Conservation (phyloP, 2,113 vertebrate species). For the Cavia aperea region DNA sequence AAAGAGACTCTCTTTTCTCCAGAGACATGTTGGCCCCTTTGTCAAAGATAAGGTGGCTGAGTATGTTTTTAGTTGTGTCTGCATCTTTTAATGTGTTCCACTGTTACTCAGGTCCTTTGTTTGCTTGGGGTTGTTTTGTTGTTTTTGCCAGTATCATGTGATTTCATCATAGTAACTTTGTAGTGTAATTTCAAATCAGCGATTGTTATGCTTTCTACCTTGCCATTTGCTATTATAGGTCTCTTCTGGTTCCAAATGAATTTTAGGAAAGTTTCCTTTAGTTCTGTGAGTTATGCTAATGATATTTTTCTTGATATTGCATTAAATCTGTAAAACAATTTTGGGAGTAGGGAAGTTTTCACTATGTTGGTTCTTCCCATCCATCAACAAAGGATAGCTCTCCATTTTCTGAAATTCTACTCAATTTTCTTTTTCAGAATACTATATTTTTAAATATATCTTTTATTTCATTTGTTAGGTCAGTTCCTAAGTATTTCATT, state of each 20-base stretch:
- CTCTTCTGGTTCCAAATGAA: not conserved
- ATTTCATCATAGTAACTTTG: not conserved
- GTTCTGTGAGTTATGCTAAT: not conserved
- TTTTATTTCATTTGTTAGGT: no score
- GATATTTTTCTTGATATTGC: not conserved
- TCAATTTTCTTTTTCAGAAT: no score
- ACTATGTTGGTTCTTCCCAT: not conserved
- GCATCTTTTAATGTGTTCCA: not conserved
- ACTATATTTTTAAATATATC: no score
- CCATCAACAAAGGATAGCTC: not conserved
- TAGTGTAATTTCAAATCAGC: not conserved
- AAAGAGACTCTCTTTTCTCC: not conserved
- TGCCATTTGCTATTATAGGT: not conserved
- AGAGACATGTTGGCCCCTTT: not conserved
- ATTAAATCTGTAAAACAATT: not conserved
- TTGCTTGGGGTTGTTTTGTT: no score
- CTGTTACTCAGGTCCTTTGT: not conserved
- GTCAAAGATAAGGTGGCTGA: not conserved
- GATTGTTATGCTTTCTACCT: not conserved
- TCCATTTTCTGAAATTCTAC: no score
- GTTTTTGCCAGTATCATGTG: not conserved
- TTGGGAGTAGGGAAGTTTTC: not conserved
- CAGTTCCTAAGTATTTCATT: no score
- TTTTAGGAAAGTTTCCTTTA: not conserved
- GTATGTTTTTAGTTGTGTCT: not conserved